Conservation (phyloP, 35 echinoderm and acorn worm genomes). For the Strongylocentrotus purpuratus region DNA sequence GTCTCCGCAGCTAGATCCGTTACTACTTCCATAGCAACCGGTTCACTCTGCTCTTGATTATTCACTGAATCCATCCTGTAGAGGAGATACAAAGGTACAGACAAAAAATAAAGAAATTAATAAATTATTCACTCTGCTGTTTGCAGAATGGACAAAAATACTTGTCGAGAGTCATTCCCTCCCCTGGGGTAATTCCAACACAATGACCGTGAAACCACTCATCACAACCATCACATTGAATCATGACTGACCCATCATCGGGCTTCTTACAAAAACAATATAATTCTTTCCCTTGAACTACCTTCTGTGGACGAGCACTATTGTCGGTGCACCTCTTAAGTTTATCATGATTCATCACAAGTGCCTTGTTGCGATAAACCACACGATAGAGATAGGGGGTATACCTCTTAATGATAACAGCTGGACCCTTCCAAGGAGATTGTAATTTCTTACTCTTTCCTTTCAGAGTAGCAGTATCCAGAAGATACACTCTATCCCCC, state of each 20-base stretch:
- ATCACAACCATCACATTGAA: constrained; percentile 58
- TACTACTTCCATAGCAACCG: too few relatives aligned
- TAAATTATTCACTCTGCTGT: too few relatives aligned
- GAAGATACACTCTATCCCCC: constrained; percentile 48
- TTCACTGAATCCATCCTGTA: too few relatives aligned
- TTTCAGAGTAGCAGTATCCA: constrained; percentile 37
- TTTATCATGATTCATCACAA: constrained; percentile 61
- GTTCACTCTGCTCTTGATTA: too few relatives aligned
- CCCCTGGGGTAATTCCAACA: constrained; percentile 25
- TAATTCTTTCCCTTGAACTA: not conserved
- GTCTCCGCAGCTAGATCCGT: too few relatives aligned
- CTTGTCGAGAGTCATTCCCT: constrained; percentile 43
- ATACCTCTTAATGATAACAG: constrained; percentile 20
- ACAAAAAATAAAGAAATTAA: too few relatives aligned
- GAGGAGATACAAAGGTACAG: too few relatives aligned
- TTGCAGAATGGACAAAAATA: constrained; percentile 34
- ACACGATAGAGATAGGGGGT: constrained; percentile 50
- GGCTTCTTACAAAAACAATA: constrained; percentile 58
- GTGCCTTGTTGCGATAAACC: constrained; percentile 29
- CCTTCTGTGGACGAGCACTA: not conserved
- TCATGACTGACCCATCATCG: constrained; percentile 54
- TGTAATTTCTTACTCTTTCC: constrained; percentile 49
- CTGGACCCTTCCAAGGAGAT: constrained; percentile 59
- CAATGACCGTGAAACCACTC: constrained; percentile 64
- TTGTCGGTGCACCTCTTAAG: constrained; percentile 34